Conservation (phyloP, 2,113 vertebrate genomes). For the Salminus brasiliensis region DNA sequence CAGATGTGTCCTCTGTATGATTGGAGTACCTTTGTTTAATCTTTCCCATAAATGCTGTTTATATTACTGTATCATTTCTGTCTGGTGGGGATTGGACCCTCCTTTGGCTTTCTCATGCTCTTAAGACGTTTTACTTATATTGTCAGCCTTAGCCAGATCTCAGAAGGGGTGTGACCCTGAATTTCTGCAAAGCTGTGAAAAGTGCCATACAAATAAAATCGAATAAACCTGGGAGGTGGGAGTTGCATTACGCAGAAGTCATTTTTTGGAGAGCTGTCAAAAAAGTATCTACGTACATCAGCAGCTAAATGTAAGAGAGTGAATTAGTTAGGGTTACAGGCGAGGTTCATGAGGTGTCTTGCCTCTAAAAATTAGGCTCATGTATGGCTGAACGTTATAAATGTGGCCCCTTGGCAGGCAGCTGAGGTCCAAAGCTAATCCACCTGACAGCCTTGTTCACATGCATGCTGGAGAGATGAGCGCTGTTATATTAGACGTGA, state of each 20-base stretch:
- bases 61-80: no score
- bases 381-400: constrained; percentile 46
- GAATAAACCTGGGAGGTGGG: background rate
- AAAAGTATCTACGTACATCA: background rate
- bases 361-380: constrained; percentile 37
- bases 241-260: background rate
- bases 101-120: no score
- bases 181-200: no score
- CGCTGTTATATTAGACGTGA: constrained; percentile 61
- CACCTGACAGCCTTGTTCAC: constrained; percentile 57
- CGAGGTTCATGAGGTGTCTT: background rate
- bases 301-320: background rate
- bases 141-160: no score
- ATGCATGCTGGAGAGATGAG: constrained; percentile 43
- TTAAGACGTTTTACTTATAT: no score
- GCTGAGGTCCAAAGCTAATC: constrained; percentile 50
- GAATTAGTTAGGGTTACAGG: no score
- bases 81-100: no score
- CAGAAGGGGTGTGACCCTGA: no score
- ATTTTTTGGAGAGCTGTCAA: background rate
- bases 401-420: constrained; percentile 38
- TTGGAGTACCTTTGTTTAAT: no score
- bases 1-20: no score
- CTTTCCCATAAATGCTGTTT: no score
- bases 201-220: no score